Evolutionary conservation across 1,140 invertebrate species (phyloP).

Genomic region (Teleopsis dalmanni): DNA sequence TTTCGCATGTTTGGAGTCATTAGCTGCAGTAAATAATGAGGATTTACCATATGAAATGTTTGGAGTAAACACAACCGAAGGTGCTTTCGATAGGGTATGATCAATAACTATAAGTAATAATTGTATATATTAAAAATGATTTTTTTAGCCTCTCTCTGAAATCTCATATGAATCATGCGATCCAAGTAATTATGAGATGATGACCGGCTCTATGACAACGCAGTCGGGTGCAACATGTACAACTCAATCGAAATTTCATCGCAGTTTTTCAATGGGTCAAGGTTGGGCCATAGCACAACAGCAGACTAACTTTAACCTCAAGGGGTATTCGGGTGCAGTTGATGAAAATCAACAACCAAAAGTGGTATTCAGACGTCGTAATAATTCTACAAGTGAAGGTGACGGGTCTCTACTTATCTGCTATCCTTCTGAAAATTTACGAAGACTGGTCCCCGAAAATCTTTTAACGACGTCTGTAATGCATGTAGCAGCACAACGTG

Average conservation of each 20-base stretch:
- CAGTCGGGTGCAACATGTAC: conserved; percentile 11
- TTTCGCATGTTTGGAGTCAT: conserved; percentile 68
- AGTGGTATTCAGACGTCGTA: conserved; percentile 35
- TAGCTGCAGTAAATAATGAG: conserved; percentile 54
- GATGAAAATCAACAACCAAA: conserved; percentile 24
- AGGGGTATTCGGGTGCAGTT: background rate
- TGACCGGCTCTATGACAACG: conserved; percentile 19
- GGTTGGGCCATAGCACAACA: conserved; percentile 33
- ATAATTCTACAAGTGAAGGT: conserved; percentile 38
- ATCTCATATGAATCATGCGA: conserved; percentile 41
- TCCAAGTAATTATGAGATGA: conserved; percentile 33
- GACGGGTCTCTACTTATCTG: conserved; percentile 68
- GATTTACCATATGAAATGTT: conserved; percentile 47
- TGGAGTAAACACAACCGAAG: conserved; percentile 28
- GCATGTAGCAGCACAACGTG: conserved; percentile 12
- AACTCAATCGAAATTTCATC: conserved; percentile 37
- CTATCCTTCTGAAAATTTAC: conserved; percentile 71
- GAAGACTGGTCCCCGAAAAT: conserved; percentile 55
- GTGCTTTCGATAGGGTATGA: conserved; percentile 27
- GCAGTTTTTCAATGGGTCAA: conserved; percentile 43
- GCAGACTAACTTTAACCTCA: conserved; percentile 6
- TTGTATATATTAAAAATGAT: background rate
- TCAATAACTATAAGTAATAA: background rate
- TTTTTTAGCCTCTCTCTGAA: conserved; percentile 33
- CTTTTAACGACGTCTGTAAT: conserved; percentile 27